Conservation (phyloP, 2,888 invertebrate genomes). For the Troides helena region DNA sequence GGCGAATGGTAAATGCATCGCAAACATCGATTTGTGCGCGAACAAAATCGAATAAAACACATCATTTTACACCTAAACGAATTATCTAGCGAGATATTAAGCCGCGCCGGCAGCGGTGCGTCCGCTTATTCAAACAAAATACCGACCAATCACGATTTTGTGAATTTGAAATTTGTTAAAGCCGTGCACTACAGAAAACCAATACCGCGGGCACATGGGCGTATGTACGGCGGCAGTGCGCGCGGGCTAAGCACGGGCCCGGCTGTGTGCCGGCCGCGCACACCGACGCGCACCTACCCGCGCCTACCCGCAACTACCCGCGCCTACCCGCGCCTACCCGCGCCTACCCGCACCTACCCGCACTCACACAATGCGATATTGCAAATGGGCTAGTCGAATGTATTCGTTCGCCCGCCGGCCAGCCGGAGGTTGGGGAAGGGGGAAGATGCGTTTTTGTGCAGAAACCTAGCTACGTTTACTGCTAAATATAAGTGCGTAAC, state of each 20-base stretch:
- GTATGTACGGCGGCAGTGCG: slow-evolving; percentile 64
- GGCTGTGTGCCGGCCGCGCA: slow-evolving; percentile 49
- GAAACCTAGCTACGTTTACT: slow-evolving; percentile 67
- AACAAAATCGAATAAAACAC: slow-evolving; percentile 68
- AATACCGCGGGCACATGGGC: slow-evolving; percentile 64
- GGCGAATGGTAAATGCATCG: slow-evolving; percentile 41
- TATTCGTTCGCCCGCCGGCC: slow-evolving; percentile 73
- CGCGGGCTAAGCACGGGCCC: slow-evolving; percentile 71
- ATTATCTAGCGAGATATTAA: slow-evolving; percentile 68
- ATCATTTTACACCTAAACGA: slow-evolving; percentile 72
- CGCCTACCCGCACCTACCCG: slow-evolving; percentile 43
- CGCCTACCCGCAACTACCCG: slow-evolving; percentile 44
- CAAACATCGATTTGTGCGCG: slow-evolving; percentile 50
- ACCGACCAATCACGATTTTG: slow-evolving; percentile 78
- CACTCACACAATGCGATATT: slow-evolving; percentile 77
- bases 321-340: slow-evolving; percentile 51
- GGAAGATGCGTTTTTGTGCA: slow-evolving; percentile 79
- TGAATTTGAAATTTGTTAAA: slow-evolving; percentile 80
- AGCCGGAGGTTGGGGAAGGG: slow-evolving; percentile 56
- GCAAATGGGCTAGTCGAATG: slow-evolving; percentile 80
- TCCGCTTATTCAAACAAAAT: slow-evolving; percentile 75
- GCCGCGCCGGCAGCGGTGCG: slow-evolving; percentile 52
- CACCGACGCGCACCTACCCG: slow-evolving; percentile 29
- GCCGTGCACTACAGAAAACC: slow-evolving; percentile 76
- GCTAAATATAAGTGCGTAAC: slow-evolving; percentile 76